Evolutionary conservation across 1,140 invertebrate species (phyloP), one percentile per base, ranked within the genome.

Genomic region (Lasioglossum albipes): DNA sequence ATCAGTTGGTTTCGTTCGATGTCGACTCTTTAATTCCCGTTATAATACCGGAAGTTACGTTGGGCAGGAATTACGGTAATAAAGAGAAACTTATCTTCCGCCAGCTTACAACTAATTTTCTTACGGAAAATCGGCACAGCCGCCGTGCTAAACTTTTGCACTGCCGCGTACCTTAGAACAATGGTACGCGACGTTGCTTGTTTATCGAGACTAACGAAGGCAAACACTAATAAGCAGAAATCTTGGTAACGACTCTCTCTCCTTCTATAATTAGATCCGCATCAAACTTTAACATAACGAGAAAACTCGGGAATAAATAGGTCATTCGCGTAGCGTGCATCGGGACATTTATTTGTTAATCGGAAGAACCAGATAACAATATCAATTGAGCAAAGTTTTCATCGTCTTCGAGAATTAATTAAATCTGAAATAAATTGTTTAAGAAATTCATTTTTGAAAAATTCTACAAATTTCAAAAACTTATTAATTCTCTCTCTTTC

Each of bases 201-300:
- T 68, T 80, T 80, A 80, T 75, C 72, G 72, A 49, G 72, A 52
- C 27, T 68, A 68, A 75, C 71, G 78, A 75, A 73, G 62, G 70
- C 69, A 59, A 79, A 74, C 64, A 52, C 52, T 80, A 80, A 80
- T 75, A 80, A 80, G 78, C 78, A 59, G 78, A 80, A 75, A 68
- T 75, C 78, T 80, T 80, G 72, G 42, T 68, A 75, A 45, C 42
- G 13, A 75, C 52, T 75, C 64, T 68, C 64, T 68, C 72, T 31
- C n/a, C 72, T 61, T 62, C 22, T 52, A 75, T 75, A 80, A 80
- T 75, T 80, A 80, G 64, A 80, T 68, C 27, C 72, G 41, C 65
- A 27, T 75, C 52, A 36, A 80, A 75, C 27, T 75, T 80, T 68
- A 61, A 80, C 68, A 80, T 80, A 80, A 80, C 65, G 65, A 80